Conservation (phyloP, 2,113 vertebrate genomes). For the Myocastor coypus region DNA sequence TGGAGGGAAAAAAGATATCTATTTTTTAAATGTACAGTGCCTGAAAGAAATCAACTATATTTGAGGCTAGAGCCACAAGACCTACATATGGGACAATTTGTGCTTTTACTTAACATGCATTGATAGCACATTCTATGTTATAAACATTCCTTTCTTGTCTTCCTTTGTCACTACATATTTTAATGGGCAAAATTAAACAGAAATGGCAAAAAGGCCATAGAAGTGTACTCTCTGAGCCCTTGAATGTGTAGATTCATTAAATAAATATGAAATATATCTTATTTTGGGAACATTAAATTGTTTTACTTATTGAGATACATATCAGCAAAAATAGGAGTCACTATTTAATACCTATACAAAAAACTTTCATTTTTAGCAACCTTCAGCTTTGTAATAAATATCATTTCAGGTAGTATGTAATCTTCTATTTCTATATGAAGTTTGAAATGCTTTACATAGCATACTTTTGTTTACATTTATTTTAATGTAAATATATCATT, state of each 20-base stretch:
- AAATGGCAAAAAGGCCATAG: neutral
- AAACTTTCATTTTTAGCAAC: constrained; percentile 23
- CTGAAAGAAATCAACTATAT: neutral
- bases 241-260: constrained; percentile 62
- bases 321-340: constrained; percentile 58
- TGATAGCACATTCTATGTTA: neutral
- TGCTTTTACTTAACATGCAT: neutral
- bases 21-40: neutral
- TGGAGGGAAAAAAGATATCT: neutral
- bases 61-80: neutral
- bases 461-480: constrained; percentile 34
- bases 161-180: neutral
- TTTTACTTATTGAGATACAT: constrained; percentile 66
- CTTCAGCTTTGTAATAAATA: constrained; percentile 60
- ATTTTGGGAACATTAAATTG: constrained; percentile 55
- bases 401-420: constrained; percentile 28
- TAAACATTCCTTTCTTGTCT: neutral
- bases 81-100: neutral
- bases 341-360: constrained; percentile 64
- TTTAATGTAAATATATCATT: constrained; percentile 59
- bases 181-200: neutral
- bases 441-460: constrained; percentile 30
- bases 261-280: constrained; percentile 54
- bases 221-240: neutral
- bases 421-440: constrained; percentile 53